Conservation (phyloP, 2,113 vertebrate genomes). For the Microtus richardsoni region DNA sequence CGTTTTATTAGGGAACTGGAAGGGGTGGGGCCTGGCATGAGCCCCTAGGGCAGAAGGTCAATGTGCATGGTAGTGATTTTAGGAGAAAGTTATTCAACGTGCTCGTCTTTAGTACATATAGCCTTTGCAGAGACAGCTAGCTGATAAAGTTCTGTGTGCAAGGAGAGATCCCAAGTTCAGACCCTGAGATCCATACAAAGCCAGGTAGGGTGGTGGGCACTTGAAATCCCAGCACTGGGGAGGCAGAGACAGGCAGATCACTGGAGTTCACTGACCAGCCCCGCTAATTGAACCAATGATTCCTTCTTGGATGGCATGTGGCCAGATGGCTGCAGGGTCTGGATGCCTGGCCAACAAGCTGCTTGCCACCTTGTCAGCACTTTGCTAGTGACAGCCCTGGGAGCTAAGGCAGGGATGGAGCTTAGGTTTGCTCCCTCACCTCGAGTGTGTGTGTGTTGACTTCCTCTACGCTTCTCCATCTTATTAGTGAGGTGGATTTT, state of each 20-base stretch:
- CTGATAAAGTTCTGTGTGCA: background rate
- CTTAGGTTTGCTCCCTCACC: background rate
- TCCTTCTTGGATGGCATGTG: background rate
- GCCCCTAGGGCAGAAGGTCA: background rate
- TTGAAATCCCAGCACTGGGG: background rate
- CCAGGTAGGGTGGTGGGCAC: background rate
- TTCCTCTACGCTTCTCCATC: background rate
- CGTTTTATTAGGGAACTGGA: background rate
- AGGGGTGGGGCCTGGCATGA: background rate
- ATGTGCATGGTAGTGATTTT: background rate
- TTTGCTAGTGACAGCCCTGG: background rate
- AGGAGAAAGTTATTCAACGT: background rate
- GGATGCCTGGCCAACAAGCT: background rate
- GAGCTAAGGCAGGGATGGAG: background rate
- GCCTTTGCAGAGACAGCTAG: background rate
- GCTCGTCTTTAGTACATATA: background rate
- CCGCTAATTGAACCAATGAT: background rate
- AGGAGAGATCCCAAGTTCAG: background rate
- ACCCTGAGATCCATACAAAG: background rate
- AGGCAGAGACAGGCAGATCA: background rate
- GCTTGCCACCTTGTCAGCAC: background rate
- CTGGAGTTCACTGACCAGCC: background rate
- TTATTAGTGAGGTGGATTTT: background rate
- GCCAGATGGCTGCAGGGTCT: background rate
- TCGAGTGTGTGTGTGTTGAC: background rate